Percentiles rank a stretch among this genome's conserved stretches.
phyloP scores from a whole-genome alignment of 2,888 invertebrate species.

The Cryptus armator region DNA sequence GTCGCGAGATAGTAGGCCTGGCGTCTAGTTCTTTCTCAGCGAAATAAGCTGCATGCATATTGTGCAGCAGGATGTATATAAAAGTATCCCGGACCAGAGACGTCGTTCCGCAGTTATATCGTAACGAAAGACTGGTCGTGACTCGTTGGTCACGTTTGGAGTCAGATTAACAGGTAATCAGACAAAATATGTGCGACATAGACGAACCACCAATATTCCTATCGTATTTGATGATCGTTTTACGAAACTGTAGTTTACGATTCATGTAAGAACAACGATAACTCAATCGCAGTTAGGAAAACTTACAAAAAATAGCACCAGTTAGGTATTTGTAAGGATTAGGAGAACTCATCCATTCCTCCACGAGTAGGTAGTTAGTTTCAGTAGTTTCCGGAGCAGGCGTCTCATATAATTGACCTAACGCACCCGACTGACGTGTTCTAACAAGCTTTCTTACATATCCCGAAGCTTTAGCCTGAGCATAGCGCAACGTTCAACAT shows the following conservation, averaged over 20 bases:
- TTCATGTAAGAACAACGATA: too few species aligned
- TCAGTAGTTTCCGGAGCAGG: too few species aligned
- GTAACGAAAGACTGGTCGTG: not conserved
- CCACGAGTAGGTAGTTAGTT: too few species aligned
- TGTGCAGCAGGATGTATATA: constrained; percentile 11
- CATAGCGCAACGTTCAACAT: too few species aligned
- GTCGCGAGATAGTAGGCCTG: constrained; percentile 14
- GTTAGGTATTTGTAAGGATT: too few species aligned
- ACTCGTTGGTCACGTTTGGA: not conserved
- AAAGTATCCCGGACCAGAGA: constrained; percentile 13
- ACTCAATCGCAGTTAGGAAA: too few species aligned
- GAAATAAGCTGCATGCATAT: constrained; percentile 7
- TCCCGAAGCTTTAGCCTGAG: too few species aligned
- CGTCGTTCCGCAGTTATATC: not conserved
- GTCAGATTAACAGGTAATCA: not conserved
- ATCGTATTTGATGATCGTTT: not conserved
- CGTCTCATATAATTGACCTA: too few species aligned
- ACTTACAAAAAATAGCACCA: too few species aligned
- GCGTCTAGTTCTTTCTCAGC: constrained; percentile 5
- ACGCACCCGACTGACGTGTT: too few species aligned
- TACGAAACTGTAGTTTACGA: not conserved
- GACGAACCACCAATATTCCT: not conserved
- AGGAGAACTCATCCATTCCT: too few species aligned
- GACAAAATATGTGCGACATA: not conserved
- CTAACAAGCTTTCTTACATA: too few species aligned